Evolutionary conservation across 2,888 invertebrate species (phyloP).

Genomic region (Asteroscopus sphinx): DNA sequence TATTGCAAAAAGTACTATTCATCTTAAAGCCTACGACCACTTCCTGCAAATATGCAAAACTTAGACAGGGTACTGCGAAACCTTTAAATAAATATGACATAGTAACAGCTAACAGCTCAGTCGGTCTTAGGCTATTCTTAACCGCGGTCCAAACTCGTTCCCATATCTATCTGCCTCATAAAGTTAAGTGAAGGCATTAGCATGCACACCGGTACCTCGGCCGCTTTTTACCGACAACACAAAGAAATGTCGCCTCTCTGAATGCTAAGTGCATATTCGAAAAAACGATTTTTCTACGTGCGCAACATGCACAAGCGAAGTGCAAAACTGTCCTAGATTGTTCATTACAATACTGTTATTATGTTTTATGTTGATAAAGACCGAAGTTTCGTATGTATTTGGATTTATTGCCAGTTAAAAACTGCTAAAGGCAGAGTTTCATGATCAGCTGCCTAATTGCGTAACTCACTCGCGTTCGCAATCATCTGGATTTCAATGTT

Average conservation of each 20-base stretch:
- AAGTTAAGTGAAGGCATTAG: constrained; percentile 29
- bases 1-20: no score
- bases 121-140: constrained; percentile 27
- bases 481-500: no score
- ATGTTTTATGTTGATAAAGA: background rate
- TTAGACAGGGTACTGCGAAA: background rate
- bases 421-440: background rate
- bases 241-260: constrained; percentile 44
- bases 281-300: constrained; percentile 44
- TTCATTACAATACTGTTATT: constrained; percentile 2
- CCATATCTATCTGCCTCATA: constrained; percentile 20
- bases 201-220: constrained; percentile 41
- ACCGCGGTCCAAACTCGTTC: constrained; percentile 30
- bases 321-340: constrained; percentile 32
- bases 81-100: constrained; percentile 5
- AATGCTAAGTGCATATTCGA: constrained; percentile 50
- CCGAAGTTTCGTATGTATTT: constrained; percentile 3
- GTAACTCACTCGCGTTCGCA: no score
- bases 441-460: background rate
- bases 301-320: constrained; percentile 14
- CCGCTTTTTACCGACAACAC: constrained; percentile 40
- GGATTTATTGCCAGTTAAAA: background rate
- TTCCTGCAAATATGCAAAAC: no score
- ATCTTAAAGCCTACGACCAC: no score
- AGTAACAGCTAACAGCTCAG: constrained; percentile 2